phyloP scores from a whole-genome alignment of 1,140 invertebrate genomes.

The Ptiloglossa arizonensis region DNA sequence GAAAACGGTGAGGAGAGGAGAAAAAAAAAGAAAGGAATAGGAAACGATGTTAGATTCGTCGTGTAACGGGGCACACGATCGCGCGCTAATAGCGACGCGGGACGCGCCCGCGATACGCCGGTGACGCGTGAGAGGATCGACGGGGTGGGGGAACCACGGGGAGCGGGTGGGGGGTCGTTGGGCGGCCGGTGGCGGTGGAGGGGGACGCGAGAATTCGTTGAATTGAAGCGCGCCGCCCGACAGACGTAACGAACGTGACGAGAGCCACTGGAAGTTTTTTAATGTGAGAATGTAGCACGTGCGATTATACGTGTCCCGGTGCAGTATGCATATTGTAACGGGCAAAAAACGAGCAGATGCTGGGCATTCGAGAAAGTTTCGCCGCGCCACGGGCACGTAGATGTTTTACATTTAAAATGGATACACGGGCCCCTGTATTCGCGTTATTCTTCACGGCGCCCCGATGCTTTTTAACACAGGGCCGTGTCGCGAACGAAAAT shows the following conservation, averaged over 20 bases:
- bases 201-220: conserved; percentile 26
- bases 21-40: too few species aligned
- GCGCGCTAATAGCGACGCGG: conserved; percentile 18
- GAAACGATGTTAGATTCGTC: too few species aligned
- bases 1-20: not conserved
- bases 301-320: conserved; percentile 60
- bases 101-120: too few species aligned
- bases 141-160: too few species aligned
- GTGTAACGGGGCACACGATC: too few species aligned
- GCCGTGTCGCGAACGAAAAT: conserved; percentile 21
- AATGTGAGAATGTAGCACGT: conserved; percentile 65
- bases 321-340: conserved; percentile 59
- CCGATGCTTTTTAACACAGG: conserved; percentile 1
- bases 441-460: conserved; percentile 34
- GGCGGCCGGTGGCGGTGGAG: not conserved
- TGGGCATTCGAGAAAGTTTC: conserved; percentile 53
- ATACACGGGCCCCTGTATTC: conserved; percentile 34
- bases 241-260: conserved; percentile 58
- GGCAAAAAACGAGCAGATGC: conserved; percentile 56
- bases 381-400: conserved; percentile 40
- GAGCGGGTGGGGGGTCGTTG: not conserved
- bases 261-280: conserved; percentile 55
- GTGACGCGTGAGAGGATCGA: too few species aligned
- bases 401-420: conserved; percentile 59
- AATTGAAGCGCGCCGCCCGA: conserved; percentile 15